A percentile compares a stretch with the other conserved stretches of the same genome.
Evolutionary conservation across 2,113 vertebrate genomes (phyloP).

Genomic region (Pseudopipra pipra): DNA sequence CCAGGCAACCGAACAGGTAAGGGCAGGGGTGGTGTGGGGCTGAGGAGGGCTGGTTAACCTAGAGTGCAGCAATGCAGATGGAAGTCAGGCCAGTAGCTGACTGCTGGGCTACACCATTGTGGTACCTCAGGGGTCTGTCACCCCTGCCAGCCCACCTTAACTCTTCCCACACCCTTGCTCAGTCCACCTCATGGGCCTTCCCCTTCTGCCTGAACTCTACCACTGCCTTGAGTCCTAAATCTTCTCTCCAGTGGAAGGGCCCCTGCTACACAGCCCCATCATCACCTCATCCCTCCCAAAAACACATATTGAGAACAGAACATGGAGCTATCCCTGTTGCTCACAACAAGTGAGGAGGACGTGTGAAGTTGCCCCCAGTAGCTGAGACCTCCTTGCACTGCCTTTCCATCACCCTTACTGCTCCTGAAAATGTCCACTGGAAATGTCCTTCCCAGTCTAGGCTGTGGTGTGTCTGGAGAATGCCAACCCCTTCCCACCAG

Average conservation of each 20-base stretch:
- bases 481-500: rapidly evolving
- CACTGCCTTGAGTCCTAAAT: not conserved
- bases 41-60: not conserved
- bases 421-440: not conserved
- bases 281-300: not conserved
- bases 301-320: not conserved
- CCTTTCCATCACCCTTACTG: not conserved
- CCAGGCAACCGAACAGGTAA: constrained; percentile 79
- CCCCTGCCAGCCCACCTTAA: not conserved
- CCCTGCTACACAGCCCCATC: not conserved
- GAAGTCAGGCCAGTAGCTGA: not conserved
- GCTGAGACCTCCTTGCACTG: not conserved
- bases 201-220: not conserved
- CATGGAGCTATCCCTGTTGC: not conserved
- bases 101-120: rapidly evolving
- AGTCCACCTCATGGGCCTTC: not conserved
- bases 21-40: not conserved
- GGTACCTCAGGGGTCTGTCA: not conserved
- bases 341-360: not conserved
- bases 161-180: not conserved
- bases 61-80: not conserved
- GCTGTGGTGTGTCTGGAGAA: not conserved
- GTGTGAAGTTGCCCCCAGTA: not conserved
- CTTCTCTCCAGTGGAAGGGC: not conserved
- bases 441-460: not conserved